Conservation (phyloP, 2,113 vertebrate species). For the Puffinus mauretanicus region DNA sequence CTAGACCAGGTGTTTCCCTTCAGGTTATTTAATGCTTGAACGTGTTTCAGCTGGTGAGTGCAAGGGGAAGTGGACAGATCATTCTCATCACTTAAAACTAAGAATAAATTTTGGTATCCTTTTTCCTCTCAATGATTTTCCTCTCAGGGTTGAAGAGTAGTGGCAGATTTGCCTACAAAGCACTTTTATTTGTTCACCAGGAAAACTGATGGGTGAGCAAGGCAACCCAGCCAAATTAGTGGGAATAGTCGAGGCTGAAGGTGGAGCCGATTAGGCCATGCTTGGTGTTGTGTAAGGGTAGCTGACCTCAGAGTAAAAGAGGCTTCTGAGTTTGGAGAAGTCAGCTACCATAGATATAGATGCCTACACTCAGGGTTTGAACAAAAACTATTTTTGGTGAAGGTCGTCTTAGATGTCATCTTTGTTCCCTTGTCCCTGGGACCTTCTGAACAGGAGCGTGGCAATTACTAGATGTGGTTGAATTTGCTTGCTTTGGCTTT, state of each 20-base stretch:
- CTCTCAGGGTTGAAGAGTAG: neutral
- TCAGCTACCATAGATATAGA: neutral
- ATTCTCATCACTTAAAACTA: neutral
- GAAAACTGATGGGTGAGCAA: neutral
- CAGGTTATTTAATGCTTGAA: neutral
- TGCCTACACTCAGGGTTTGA: neutral
- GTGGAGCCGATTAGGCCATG: neutral
- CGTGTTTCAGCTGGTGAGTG: neutral
- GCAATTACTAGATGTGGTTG: neutral
- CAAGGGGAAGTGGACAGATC: neutral
- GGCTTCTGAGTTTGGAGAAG: neutral
- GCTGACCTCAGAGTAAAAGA: neutral
- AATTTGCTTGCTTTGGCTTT: constrained; percentile 2
- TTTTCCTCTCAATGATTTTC: neutral
- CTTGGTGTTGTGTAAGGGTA: neutral
- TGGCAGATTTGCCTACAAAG: neutral
- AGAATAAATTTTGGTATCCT: neutral
- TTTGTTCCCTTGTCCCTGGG: neutral
- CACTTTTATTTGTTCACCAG: neutral
- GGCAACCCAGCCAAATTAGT: neutral
- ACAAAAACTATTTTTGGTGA: neutral
- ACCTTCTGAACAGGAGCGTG: neutral
- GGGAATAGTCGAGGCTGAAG: neutral
- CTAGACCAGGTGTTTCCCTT: neutral
- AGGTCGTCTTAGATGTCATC: neutral